Percentiles rank a stretch among this genome's conserved stretches.
These are phyloP conservation scores for Apoderus coryli DNA, from an alignment of 2,888 invertebrate species.

Conservation along the genomic window DNA sequence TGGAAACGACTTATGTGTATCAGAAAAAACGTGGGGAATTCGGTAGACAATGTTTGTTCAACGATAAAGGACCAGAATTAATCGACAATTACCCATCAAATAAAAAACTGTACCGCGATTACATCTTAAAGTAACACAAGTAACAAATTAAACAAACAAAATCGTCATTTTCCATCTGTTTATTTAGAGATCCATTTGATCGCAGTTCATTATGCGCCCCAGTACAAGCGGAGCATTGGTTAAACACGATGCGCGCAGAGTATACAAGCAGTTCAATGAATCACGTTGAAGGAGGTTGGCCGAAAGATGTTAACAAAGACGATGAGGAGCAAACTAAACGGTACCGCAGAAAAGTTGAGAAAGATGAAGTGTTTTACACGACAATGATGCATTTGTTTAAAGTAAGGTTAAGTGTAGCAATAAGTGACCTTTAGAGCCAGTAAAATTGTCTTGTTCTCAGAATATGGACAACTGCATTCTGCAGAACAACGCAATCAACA, in stretches of 20 bases:
- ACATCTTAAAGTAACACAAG: constrained; percentile 19
- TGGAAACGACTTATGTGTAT: constrained; percentile 43
- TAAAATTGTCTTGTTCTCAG: constrained; percentile 36
- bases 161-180: too few species aligned
- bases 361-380: constrained; percentile 73
- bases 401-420: constrained; percentile 12
- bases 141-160: too few species aligned
- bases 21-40: constrained; percentile 55
- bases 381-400: constrained; percentile 56
- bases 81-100: constrained; percentile 48
- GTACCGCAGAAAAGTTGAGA: constrained; percentile 82
- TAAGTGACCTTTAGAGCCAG: too few species aligned
- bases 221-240: constrained; percentile 45
- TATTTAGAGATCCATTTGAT: constrained; percentile 48
- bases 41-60: constrained; percentile 55
- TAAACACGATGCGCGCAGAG: constrained; percentile 52
- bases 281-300: constrained; percentile 93
- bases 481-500: constrained; percentile 88
- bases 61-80: constrained; percentile 50
- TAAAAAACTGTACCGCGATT: constrained; percentile 27
- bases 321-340: constrained; percentile 78
- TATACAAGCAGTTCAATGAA: constrained; percentile 62
- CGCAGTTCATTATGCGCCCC: constrained; percentile 47
- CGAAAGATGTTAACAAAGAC: constrained; percentile 76
- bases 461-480: constrained; percentile 76